A percentile compares a stretch with the other conserved stretches of the same genome.
phyloP scores from a whole-genome alignment of 1,140 invertebrate species.

The Apis mellifera region DNA sequence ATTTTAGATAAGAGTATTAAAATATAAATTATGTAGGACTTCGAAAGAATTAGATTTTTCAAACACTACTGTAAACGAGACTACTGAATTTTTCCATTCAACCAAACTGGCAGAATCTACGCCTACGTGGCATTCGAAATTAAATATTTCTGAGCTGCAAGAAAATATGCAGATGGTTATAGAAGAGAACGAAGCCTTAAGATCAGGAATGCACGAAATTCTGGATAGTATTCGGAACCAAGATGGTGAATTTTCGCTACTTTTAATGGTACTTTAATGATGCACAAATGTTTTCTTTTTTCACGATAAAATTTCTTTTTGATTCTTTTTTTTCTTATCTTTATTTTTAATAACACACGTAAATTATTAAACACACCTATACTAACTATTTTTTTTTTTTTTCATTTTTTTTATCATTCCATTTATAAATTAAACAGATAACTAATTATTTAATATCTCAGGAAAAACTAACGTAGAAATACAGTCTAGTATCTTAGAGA shows the following conservation, averaged over 20 bases:
- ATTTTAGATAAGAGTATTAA: conserved; percentile 68
- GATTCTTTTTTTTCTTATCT: background rate
- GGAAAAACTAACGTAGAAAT: conserved; percentile 79
- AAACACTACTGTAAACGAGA: conserved; percentile 18
- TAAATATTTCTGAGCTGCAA: conserved; percentile 68
- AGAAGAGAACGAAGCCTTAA: conserved; percentile 87
- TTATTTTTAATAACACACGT: background rate
- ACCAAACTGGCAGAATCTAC: conserved; percentile 61
- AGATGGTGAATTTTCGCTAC: conserved; percentile 80
- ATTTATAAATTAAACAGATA: background rate
- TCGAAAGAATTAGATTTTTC: conserved; percentile 47
- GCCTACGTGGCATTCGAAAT: conserved; percentile 43
- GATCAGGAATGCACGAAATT: conserved; percentile 87
- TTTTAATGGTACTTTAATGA: conserved; percentile 66
- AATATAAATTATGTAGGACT: conserved; percentile 64
- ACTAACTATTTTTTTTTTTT: conserved; percentile 10
- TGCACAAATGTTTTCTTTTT: conserved; percentile 48
- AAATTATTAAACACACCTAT: background rate
- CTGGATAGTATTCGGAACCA: conserved; percentile 83
- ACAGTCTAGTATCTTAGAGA: conserved; percentile 83
- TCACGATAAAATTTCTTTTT: background rate
- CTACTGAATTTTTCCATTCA: conserved; percentile 58
- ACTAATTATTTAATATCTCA: conserved; percentile 55
- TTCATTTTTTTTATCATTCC: background rate
- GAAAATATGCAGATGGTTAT: conserved; percentile 82